Conservation (phyloP, 53 echinoderm and acorn worm genomes). For the Mesocentrotus franciscanus region DNA sequence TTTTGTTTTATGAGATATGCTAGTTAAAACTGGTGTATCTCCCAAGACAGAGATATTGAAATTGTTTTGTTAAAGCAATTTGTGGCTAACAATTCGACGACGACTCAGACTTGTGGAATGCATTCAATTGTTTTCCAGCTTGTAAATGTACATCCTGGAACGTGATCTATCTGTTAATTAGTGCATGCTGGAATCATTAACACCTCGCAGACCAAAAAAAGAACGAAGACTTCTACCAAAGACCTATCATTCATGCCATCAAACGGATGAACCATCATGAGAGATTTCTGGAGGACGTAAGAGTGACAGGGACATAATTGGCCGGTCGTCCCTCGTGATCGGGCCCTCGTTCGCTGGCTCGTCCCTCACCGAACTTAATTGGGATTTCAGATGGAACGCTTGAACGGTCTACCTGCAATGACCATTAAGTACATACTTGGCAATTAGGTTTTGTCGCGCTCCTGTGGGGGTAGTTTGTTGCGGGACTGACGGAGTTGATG, state of each 20-base stretch:
- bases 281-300: background rate
- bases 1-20: background rate
- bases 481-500: background rate
- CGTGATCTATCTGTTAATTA: constrained; percentile 7
- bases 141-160: background rate
- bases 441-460: constrained; percentile 51
- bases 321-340: constrained; percentile 47
- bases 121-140: background rate
- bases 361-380: constrained; percentile 43
- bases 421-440: constrained; percentile 48
- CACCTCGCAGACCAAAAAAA: background rate
- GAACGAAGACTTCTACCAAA: background rate
- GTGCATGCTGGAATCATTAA: background rate
- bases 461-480: constrained; percentile 34
- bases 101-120: constrained; percentile 40
- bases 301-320: constrained; percentile 57
- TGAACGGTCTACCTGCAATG: constrained; percentile 39
- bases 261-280: background rate
- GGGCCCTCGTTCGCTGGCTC: background rate
- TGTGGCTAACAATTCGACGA: background rate
- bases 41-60: background rate
- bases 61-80: constrained; percentile 18
- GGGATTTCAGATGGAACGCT: constrained; percentile 53
- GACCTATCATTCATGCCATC: constrained; percentile 10
- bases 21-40: too few relatives aligned